Conservation (phyloP, 2,888 invertebrate genomes). For the Agonopterix arenella region DNA sequence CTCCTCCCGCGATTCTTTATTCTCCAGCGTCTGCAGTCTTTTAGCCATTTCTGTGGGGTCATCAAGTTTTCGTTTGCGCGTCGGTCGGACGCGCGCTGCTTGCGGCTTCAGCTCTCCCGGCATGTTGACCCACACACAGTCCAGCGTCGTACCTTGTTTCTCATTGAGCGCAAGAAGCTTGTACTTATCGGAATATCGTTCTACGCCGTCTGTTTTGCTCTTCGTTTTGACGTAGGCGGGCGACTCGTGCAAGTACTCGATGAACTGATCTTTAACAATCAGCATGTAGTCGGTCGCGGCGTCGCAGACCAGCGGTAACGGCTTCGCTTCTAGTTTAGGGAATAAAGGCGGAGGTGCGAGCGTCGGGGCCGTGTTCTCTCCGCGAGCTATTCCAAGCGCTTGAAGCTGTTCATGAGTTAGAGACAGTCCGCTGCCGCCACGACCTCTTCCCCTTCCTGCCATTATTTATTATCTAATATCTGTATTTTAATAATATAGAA, state of each 20-base stretch:
- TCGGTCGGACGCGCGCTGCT: slow-evolving; percentile 43
- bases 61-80: slow-evolving; percentile 55
- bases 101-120: slow-evolving; percentile 79
- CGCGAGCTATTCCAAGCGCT: slow-evolving; percentile 72
- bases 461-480: slow-evolving; percentile 19
- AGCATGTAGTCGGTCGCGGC: slow-evolving; percentile 82
- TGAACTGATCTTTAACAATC: slow-evolving; percentile 83
- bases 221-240: slow-evolving; percentile 76
- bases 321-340: slow-evolving; percentile 77
- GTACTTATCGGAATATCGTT: slow-evolving; percentile 78
- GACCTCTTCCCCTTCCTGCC: slow-evolving; percentile 70
- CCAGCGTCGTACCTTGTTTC: slow-evolving; percentile 57
- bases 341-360: slow-evolving; percentile 78
- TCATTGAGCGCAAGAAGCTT: slow-evolving; percentile 67
- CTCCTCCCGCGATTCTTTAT: slow-evolving; percentile 76
- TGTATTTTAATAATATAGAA: too few relatives aligned
- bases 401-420: slow-evolving; percentile 76
- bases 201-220: slow-evolving; percentile 63
- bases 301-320: slow-evolving; percentile 68
- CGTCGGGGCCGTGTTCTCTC: slow-evolving; percentile 72
- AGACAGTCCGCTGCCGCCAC: slow-evolving; percentile 59
- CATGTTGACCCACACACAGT: slow-evolving; percentile 79
- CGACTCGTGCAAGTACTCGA: slow-evolving; percentile 83
- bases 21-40: slow-evolving; percentile 80
- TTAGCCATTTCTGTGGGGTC: slow-evolving; percentile 54